Evolutionary conservation across 2,113 vertebrate species (phyloP).

Genomic region (Nothobranchius furzeri): DNA sequence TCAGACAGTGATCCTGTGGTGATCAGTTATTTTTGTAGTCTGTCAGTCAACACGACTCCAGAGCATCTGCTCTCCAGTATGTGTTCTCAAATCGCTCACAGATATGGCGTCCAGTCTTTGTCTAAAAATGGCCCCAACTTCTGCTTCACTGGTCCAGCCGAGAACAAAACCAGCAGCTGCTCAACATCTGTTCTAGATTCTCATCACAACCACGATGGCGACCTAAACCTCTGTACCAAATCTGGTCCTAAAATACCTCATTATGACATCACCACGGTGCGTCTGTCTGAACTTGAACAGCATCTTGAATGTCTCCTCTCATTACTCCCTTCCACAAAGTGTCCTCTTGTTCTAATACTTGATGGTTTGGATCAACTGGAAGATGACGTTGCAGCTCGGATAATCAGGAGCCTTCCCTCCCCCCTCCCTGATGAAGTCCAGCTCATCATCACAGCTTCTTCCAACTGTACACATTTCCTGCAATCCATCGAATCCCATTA

Average conservation of each 20-base stretch:
- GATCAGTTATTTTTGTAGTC: constrained; percentile 64
- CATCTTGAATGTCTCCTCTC: constrained; percentile 69
- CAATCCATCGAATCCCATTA: constrained; percentile 48
- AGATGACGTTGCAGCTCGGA: constrained; percentile 18
- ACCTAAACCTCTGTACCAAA: not conserved
- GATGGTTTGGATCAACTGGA: constrained; percentile 75
- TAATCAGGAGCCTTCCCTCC: constrained; percentile 70
- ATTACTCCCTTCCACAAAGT: constrained; percentile 49
- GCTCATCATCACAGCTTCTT: constrained; percentile 70
- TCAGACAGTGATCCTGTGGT: constrained; percentile 69
- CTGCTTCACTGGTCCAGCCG: not conserved
- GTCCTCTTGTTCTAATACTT: constrained; percentile 74
- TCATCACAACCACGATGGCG: not conserved
- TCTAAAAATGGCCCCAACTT: not conserved
- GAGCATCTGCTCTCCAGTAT: constrained; percentile 67
- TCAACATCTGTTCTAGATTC: constrained; percentile 3
- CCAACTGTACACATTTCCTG: constrained; percentile 44
- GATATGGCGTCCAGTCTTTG: constrained; percentile 39
- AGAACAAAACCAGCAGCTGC: not conserved
- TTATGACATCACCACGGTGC: constrained; percentile 15
- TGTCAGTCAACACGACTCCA: constrained; percentile 38
- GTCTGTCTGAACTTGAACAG: constrained; percentile 57
- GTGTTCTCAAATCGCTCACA: constrained; percentile 65
- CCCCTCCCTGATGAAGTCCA: constrained; percentile 72
- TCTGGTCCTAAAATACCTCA: not conserved